These are phyloP conservation scores for Cotesia chilonis DNA, from an alignment of 1,140 invertebrate species.

Conservation along the genomic window DNA sequence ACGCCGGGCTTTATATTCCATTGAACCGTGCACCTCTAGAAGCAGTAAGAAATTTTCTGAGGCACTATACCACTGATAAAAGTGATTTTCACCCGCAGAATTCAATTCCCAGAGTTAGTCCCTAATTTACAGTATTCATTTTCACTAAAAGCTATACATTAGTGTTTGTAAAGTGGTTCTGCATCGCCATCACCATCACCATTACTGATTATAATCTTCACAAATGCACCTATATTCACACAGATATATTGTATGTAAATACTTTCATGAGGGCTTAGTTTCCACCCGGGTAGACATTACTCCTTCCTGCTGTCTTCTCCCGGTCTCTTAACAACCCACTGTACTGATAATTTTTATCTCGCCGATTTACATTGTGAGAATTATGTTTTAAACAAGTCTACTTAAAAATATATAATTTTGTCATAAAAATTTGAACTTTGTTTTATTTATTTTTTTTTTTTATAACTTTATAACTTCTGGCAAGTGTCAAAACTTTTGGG, in stretches of 20 bases:
- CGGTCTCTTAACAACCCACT: too few species aligned
- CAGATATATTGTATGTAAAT: slow-evolving; percentile 1
- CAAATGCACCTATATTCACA: not conserved
- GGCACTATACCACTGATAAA: not conserved
- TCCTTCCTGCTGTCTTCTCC: too few species aligned
- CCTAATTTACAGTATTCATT: slow-evolving; percentile 7
- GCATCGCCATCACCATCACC: slow-evolving; percentile 7
- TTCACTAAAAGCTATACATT: slow-evolving; percentile 3
- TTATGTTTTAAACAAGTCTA: too few species aligned
- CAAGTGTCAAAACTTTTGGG: too few species aligned
- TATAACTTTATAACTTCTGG: too few species aligned
- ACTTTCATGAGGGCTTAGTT: too few species aligned
- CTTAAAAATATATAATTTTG: too few species aligned
- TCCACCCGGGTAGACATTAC: too few species aligned
- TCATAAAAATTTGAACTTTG: too few species aligned
- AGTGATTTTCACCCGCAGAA: slow-evolving; percentile 18
- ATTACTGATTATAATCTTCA: slow-evolving; percentile 24
- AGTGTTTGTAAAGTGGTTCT: slow-evolving; percentile 7
- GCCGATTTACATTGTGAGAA: too few species aligned
- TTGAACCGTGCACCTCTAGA: not conserved
- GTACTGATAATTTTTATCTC: too few species aligned
- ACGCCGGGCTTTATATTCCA: slow-evolving; percentile 17
- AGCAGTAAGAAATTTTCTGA: not conserved
- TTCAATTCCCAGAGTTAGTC: not conserved
- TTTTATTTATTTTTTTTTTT: too few species aligned